Evolutionary conservation across 2,113 vertebrate genomes (phyloP), one percentile per base, ranked within the genome.

Genomic region (Peromyscus maniculatus): DNA sequence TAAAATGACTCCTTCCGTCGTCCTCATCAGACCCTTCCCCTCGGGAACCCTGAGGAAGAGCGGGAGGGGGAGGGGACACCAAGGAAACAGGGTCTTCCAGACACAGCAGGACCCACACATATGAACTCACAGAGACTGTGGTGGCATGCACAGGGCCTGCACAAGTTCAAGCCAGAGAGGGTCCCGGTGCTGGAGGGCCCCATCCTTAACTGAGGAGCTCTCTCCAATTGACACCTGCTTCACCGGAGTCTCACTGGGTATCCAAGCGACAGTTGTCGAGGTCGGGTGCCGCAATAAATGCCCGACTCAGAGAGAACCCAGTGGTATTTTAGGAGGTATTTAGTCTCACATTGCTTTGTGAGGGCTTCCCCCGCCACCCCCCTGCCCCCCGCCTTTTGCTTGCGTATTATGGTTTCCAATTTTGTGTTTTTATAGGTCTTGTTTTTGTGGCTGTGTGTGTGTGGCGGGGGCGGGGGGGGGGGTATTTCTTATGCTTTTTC

Each of bases 351-450:
- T 19, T 84, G 82, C n/a, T 84, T 31, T 83, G 36, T 83, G 43
- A 39, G n/a, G 36, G 7, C 16, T 59, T 8, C 52, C 52, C 52
- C 21, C n/a, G n/a, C n/a, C 13, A 1, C 0, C 1, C 1, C 36
- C n/a, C n/a, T n/a, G n/a, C n/a, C n/a, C n/a, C n/a, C n/a, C n/a
- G n/a, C n/a, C 36, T 17, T 83, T 39, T 64, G 36, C 24, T 17
- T 84, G 22, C 64, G 2, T 39, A 62, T 62, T 84, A 5, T 62
- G 80, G 24, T 62, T 62, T 62, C 6, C 22, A 39, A 39, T n/a
- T 62, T 84, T 84, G 57, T 62, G 57, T 39, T 62, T 83, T 62
- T 62, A 83, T 62, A 24, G 55, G 36, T 15, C 62, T 62, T 83
- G 22, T 26, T 46, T 83, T 26, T 59, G 52, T 7, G 57, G 57